Percentiles rank a stretch among this genome's conserved stretches.
Conservation (phyloP, 2,797 vertebrate species). For the Xenentodon cancila region DNA sequence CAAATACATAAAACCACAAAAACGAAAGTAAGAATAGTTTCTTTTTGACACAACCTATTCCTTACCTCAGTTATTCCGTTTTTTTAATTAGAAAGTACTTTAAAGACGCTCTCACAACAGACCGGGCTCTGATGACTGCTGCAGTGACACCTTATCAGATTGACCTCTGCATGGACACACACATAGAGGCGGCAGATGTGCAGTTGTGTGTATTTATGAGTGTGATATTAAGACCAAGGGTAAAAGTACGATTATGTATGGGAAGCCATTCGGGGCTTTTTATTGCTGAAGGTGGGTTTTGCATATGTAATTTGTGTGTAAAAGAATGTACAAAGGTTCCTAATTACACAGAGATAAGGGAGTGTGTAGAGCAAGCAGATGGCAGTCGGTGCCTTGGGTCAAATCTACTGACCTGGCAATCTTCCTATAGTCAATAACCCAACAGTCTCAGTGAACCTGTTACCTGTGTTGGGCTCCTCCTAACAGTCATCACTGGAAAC, state of each 20-base stretch:
- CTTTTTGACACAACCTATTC: background rate
- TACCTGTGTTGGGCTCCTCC: slow-evolving; percentile 78
- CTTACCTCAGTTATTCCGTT: slow-evolving; percentile 28
- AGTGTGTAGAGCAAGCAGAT: slow-evolving; percentile 64
- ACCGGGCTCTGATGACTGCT: slow-evolving; percentile 80
- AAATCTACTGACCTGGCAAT: slow-evolving; percentile 85
- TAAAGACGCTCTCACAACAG: slow-evolving; percentile 76
- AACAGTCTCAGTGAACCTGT: slow-evolving; percentile 69
- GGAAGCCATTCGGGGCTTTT: slow-evolving; percentile 37
- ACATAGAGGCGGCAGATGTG: slow-evolving; percentile 81
- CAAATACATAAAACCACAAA: too few species aligned
- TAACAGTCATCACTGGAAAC: slow-evolving; percentile 73
- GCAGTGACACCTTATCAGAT: slow-evolving; percentile 86
- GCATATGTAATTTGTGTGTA: slow-evolving; percentile 56
- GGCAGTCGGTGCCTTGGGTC: slow-evolving; percentile 81
- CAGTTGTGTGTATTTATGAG: slow-evolving; percentile 43
- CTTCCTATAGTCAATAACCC: slow-evolving; percentile 86
- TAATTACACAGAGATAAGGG: slow-evolving; percentile 57
- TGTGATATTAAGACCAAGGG: slow-evolving; percentile 35
- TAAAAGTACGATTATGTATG: slow-evolving; percentile 24
- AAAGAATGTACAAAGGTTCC: slow-evolving; percentile 44
- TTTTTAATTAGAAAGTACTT: slow-evolving; percentile 73
- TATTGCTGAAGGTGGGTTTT: slow-evolving; percentile 36
- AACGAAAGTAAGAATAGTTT: too few species aligned
- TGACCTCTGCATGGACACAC: slow-evolving; percentile 81